Conservation (phyloP, 2,113 vertebrate genomes). For the Microtus richardsoni region DNA sequence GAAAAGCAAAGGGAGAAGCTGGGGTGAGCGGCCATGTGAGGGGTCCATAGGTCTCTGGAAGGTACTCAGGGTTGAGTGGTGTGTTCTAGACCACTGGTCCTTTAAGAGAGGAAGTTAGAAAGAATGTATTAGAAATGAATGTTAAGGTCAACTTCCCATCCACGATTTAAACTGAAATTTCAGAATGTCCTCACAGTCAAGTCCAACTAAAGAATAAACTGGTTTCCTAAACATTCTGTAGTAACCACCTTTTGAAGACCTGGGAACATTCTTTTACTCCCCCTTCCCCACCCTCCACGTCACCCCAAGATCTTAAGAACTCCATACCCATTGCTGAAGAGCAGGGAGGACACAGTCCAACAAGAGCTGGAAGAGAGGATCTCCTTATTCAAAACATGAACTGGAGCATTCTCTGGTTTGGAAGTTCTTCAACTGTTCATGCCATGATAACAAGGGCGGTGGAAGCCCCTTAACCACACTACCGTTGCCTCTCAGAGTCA, state of each 20-base stretch:
- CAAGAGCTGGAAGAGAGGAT: not conserved
- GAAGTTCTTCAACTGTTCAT: not conserved
- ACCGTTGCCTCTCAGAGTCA: not conserved
- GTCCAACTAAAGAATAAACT: not conserved
- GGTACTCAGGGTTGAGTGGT: not conserved
- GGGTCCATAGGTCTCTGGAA: not conserved
- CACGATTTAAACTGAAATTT: constrained; percentile 9
- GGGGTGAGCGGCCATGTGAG: not conserved
- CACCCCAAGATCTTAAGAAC: not conserved
- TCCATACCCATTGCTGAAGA: not conserved
- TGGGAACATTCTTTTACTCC: not conserved
- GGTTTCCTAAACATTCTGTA: constrained; percentile 38
- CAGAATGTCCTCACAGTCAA: constrained; percentile 35
- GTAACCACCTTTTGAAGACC: constrained; percentile 16
- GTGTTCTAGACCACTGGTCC: not conserved
- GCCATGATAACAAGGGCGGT: not conserved
- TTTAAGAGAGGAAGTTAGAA: constrained; percentile 34
- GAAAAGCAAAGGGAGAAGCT: not conserved
- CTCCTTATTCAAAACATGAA: not conserved
- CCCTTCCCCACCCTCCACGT: not conserved
- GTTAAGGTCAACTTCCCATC: not conserved
- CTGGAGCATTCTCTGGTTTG: not conserved
- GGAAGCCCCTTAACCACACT: not conserved
- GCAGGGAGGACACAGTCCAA: not conserved
- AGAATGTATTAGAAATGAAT: constrained; percentile 35